A percentile compares a stretch with the other conserved stretches of the same genome.
These are phyloP conservation scores for Diplodus sargus DNA, from an alignment of 2,797 vertebrate genomes.

Conservation along the genomic window DNA sequence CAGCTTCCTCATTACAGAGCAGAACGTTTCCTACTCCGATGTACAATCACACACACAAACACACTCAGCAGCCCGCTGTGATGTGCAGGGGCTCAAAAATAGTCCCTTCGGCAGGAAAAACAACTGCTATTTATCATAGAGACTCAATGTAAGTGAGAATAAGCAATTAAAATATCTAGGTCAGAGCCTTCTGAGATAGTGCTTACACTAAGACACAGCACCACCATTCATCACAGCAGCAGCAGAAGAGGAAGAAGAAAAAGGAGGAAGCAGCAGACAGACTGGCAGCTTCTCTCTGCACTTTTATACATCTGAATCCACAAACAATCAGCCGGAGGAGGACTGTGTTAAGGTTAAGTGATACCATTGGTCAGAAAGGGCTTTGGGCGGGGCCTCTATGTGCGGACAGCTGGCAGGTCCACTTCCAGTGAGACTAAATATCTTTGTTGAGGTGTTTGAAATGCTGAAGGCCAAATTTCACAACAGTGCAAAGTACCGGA, in stretches of 20 bases:
- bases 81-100: constrained; percentile 65
- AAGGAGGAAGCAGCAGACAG: constrained; percentile 12
- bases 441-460: too few species aligned
- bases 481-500: too few species aligned
- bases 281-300: constrained; percentile 15
- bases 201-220: constrained; percentile 67
- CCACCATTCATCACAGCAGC: constrained; percentile 67
- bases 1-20: constrained; percentile 54
- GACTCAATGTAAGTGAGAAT: constrained; percentile 70
- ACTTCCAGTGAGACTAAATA: too few species aligned
- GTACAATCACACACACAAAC: constrained; percentile 22
- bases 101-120: constrained; percentile 67
- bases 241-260: constrained; percentile 19
- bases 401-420: not conserved
- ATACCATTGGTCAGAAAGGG: not conserved
- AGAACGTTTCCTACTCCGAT: constrained; percentile 28
- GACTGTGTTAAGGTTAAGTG: not conserved
- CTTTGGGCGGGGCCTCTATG: not conserved
- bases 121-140: constrained; percentile 78
- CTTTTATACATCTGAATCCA: constrained; percentile 30
- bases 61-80: constrained; percentile 51
- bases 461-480: too few species aligned
- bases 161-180: constrained; percentile 84
- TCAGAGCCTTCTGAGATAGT: constrained; percentile 77
- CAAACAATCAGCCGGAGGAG: constrained; percentile 26